Percentiles rank a stretch among this genome's conserved stretches.
These are phyloP conservation scores for Corythoichthys intestinalis DNA, from an alignment of 2,113 vertebrate species.

Conservation along the genomic window DNA sequence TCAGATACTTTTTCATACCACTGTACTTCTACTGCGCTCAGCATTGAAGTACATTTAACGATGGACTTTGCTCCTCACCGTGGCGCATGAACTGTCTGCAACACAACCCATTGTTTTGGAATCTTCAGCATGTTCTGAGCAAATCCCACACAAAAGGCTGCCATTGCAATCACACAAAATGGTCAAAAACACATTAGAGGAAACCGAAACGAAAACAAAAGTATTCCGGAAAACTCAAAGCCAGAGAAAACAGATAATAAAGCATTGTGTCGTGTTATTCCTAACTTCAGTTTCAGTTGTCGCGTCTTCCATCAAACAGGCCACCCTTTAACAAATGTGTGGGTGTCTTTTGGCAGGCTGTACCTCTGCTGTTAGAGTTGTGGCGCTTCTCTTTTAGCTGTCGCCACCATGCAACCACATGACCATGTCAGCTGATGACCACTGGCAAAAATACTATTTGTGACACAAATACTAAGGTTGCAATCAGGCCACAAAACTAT, in stretches of 20 bases:
- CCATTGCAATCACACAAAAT: slow-evolving; percentile 36
- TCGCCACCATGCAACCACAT: slow-evolving; percentile 14
- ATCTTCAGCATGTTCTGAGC: slow-evolving; percentile 28
- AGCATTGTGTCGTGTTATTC: slow-evolving; percentile 35
- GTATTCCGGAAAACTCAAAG: slow-evolving; percentile 22
- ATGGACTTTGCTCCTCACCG: slow-evolving; percentile 5
- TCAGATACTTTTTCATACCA: no score
- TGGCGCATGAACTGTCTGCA: slow-evolving; percentile 16
- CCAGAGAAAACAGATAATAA: slow-evolving; percentile 49
- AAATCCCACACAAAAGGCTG: slow-evolving; percentile 31
- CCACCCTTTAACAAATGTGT: slow-evolving; percentile 19
- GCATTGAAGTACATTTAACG: slow-evolving; percentile 25
- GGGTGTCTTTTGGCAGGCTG: slow-evolving; percentile 22
- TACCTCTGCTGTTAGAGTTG: slow-evolving; percentile 18
- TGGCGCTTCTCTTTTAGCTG: slow-evolving; percentile 30
- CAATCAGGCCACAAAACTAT: slow-evolving; percentile 38
- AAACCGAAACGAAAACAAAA: slow-evolving; percentile 32
- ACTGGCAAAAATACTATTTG: slow-evolving; percentile 24
- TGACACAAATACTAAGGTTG: slow-evolving; percentile 52
- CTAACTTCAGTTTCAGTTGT: slow-evolving; percentile 39
- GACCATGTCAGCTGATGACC: slow-evolving; percentile 14
- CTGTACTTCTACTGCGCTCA: slow-evolving; percentile 21
- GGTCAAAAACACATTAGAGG: slow-evolving; percentile 12
- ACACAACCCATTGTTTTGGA: slow-evolving; percentile 25
- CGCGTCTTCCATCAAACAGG: slow-evolving; percentile 30